Percentiles rank a stretch among this genome's conserved stretches.
Conservation (phyloP, 2,888 invertebrate species). For the Acanthacorydalis orientalis region DNA sequence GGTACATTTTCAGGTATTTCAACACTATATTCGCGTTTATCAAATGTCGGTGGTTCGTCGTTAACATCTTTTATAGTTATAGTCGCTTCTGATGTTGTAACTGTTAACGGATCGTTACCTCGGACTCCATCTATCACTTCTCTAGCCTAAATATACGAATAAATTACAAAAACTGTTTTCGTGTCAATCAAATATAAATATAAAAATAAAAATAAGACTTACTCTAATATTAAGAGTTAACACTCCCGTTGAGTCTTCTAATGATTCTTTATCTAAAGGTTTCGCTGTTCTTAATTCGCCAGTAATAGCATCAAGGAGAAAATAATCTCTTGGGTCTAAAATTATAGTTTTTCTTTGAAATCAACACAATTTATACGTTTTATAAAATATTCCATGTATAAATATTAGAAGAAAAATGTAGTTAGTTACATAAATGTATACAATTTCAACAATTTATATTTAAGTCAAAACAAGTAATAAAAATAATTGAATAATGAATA, state of each 20-base stretch:
- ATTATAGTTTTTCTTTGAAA: conserved; percentile 8
- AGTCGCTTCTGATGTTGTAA: conserved; percentile 54
- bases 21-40: conserved; percentile 62
- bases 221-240: conserved; percentile 59
- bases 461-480: too few relatives aligned
- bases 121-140: conserved; percentile 60
- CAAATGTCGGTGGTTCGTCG: conserved; percentile 75
- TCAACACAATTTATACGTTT: too few relatives aligned
- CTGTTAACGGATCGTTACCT: conserved; percentile 47
- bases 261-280: conserved; percentile 68
- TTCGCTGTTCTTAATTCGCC: conserved; percentile 73
- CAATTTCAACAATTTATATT: too few relatives aligned
- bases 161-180: too few relatives aligned
- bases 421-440: too few relatives aligned
- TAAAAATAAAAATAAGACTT: too few relatives aligned
- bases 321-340: conserved; percentile 76
- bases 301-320: conserved; percentile 56
- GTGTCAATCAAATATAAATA: too few relatives aligned
- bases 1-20: conserved; percentile 70
- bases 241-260: conserved; percentile 63
- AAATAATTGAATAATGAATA: too few relatives aligned
- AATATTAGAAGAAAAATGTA: too few relatives aligned
- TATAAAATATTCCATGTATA: too few relatives aligned
- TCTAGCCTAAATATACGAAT: conserved; percentile 36
- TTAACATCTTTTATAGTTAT: conserved; percentile 79